Evolutionary conservation across 2,113 vertebrate species (phyloP), one percentile per base, ranked within the genome.

Genomic region (Embiotoca jacksoni): DNA sequence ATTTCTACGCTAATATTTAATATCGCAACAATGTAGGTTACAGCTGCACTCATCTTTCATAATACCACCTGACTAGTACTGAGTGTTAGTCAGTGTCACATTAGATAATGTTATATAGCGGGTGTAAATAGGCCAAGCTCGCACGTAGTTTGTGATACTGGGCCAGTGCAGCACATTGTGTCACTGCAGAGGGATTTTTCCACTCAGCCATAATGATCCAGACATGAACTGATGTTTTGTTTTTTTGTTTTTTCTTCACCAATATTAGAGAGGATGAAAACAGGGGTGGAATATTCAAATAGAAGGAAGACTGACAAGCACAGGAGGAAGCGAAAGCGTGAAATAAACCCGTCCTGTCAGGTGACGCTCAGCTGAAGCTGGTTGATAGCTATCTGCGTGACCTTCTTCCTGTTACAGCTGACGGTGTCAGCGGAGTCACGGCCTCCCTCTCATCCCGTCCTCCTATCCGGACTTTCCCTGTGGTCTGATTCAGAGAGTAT

Each of bases 361-460:
- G 32, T 72, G 71, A 66, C 4, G 0, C 33, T 66, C 7, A 10
- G 39, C 54, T 13, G 33, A 62, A 65, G 6, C 39, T 60, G n/a
- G 11, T 14, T 23, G 14, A 33, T 41, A 46, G 33, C 2, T 55
- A 47, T 70, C 13, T 16, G 15, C 1, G 41, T 85, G 84, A 86
- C 86, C 77, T 67, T 78, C 58, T 81, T 37, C 46, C 44, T 44
- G 49, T 13, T 37, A 15, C 39, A 13, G 64, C 58, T 62, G 87
- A 82, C 65, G 72, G 78, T 85, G 83, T 88, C 84, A 90, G 74
- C 50, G 0, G 30, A 80, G 65, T 72, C 60, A 70, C 1, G 1
- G 56, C 56, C 75, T 49, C 72, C 78, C 35, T 63, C 56, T 50
- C 10, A 4, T 44, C 49, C 36, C 2, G 8, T 32, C 68, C 62